Conservation (phyloP, 2,113 vertebrate genomes). For the Myrmophylax atrothorax region DNA sequence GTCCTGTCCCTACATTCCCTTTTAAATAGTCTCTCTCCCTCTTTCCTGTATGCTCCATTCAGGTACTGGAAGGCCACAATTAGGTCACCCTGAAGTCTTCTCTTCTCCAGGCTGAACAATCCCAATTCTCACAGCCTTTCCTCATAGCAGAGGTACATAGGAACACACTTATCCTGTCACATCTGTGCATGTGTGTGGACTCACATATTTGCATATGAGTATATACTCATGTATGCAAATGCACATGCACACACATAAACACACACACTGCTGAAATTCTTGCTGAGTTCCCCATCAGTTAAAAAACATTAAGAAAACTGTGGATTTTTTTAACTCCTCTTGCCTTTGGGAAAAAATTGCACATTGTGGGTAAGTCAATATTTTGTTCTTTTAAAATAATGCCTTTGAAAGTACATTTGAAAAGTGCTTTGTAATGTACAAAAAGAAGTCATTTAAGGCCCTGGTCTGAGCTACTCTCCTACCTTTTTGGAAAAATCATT, state of each 20-base stretch:
- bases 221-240: no score
- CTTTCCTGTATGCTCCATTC: neutral
- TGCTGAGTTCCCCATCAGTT: neutral
- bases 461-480: neutral
- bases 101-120: neutral
- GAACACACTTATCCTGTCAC: neutral
- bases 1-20: neutral
- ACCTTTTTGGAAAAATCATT: neutral
- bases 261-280: neutral
- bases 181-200: neutral
- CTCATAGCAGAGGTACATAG: neutral
- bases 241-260: neutral
- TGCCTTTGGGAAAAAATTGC: neutral
- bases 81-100: neutral
- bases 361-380: neutral
- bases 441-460: neutral
- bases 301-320: neutral
- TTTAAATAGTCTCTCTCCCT: neutral
- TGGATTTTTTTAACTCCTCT: neutral
- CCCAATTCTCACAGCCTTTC: neutral
- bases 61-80: neutral
- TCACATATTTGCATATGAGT: neutral
- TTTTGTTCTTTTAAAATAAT: neutral
- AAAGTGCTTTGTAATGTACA: neutral
- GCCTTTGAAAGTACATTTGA: neutral